A percentile compares a stretch with the other conserved stretches of the same genome.
These are phyloP conservation scores for Eolophus roseicapilla DNA, from an alignment of 2,113 vertebrate genomes.

Conservation along the genomic window DNA sequence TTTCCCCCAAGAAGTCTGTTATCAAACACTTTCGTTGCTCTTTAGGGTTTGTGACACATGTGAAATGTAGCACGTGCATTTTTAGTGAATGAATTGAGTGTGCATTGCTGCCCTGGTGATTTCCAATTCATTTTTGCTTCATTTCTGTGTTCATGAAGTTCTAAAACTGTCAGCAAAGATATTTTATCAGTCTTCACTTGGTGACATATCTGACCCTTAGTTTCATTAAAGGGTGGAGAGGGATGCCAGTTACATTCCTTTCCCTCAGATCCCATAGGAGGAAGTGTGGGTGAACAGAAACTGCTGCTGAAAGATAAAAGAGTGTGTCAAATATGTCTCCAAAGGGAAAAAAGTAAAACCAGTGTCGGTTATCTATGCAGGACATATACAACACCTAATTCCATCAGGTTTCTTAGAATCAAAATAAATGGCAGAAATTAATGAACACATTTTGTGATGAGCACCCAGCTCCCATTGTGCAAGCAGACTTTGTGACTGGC, in stretches of 20 bases:
- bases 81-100: not conserved
- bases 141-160: slow-evolving; percentile 1
- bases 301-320: not conserved
- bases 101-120: not conserved
- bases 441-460: not conserved
- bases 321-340: not conserved
- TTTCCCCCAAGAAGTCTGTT: not conserved
- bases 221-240: not conserved
- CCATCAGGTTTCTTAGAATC: slow-evolving; percentile 63
- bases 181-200: not conserved
- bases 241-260: not conserved
- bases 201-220: not conserved
- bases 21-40: not conserved
- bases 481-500: not conserved
- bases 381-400: slow-evolving; percentile 58
- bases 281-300: not conserved
- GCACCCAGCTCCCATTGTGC: slow-evolving; percentile 5
- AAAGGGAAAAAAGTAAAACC: not conserved
- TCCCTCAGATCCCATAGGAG: not conserved
- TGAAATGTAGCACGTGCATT: not conserved
- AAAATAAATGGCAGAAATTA: slow-evolving; percentile 59
- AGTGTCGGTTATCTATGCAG: not conserved
- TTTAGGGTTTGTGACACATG: not conserved
- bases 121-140: slow-evolving; percentile 1
- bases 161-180: not conserved